These are phyloP conservation scores for Tridacna gigas DNA, from an alignment of 2,888 invertebrate species.

Conservation along the genomic window DNA sequence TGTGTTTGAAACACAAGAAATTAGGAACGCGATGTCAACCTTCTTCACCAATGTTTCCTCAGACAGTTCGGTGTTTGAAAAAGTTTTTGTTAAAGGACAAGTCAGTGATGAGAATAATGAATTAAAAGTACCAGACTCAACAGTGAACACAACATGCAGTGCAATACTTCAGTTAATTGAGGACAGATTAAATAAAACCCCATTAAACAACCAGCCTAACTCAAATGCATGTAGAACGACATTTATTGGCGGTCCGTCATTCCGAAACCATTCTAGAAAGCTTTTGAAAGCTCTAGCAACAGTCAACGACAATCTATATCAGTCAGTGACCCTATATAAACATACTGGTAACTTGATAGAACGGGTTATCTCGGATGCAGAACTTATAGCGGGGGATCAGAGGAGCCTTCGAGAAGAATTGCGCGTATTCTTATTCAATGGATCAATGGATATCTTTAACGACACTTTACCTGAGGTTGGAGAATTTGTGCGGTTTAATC, in stretches of 20 bases:
- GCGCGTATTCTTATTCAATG: conserved; percentile 58
- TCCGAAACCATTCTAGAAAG: conserved; percentile 58
- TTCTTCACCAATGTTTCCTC: conserved; percentile 35
- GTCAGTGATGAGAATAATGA: conserved; percentile 26
- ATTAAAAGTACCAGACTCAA: conserved; percentile 22
- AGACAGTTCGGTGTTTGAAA: not conserved
- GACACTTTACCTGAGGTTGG: conserved; percentile 41
- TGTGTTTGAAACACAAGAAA: conserved; percentile 35
- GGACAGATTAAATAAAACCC: conserved; percentile 44
- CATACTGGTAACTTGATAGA: conserved; percentile 73
- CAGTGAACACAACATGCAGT: conserved; percentile 46
- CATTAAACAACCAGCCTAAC: conserved; percentile 22
- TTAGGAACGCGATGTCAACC: conserved; percentile 33
- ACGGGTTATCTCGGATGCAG: conserved; percentile 73
- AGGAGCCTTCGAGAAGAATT: conserved; percentile 67
- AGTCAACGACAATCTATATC: conserved; percentile 73
- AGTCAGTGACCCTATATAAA: conserved; percentile 72
- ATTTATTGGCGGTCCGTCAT: conserved; percentile 41
- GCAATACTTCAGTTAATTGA: conserved; percentile 56
- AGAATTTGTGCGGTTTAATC: conserved; percentile 30
- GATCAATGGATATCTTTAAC: conserved; percentile 53
- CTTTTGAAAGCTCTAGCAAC: conserved; percentile 68
- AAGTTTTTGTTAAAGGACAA: not conserved
- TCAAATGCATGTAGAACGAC: conserved; percentile 27
- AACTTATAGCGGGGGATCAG: conserved; percentile 72